phyloP scores from a whole-genome alignment of 1,140 invertebrate species.

The Megalonaias nervosa region DNA sequence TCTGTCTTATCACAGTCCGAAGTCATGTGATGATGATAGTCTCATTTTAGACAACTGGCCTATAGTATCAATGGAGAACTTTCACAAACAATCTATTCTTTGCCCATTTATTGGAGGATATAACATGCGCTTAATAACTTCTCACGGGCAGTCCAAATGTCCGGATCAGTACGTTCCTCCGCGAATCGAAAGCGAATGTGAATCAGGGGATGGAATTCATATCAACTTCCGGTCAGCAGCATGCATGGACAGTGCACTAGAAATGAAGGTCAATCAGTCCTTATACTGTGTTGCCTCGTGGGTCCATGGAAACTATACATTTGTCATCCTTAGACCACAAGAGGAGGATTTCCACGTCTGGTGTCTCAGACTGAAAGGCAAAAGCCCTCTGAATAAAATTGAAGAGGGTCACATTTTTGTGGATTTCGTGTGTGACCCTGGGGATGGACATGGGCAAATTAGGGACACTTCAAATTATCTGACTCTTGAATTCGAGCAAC shows the following conservation, averaged over 20 bases:
- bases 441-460: conserved; percentile 28
- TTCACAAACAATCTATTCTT: conserved; percentile 39
- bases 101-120: conserved; percentile 53
- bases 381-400: conserved; percentile 43
- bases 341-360: conserved; percentile 39
- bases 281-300: conserved; percentile 50
- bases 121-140: conserved; percentile 46
- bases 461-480: conserved; percentile 44
- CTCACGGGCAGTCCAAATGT: conserved; percentile 41
- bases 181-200: conserved; percentile 57
- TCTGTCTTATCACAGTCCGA: conserved; percentile 26
- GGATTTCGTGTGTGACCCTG: conserved; percentile 50
- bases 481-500: conserved; percentile 35
- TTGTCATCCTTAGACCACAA: conserved; percentile 47
- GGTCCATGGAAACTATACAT: conserved; percentile 44
- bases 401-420: conserved; percentile 46
- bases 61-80: conserved; percentile 29
- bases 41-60: conserved; percentile 47
- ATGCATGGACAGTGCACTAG: conserved; percentile 40
- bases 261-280: conserved; percentile 35
- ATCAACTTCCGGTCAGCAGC: conserved; percentile 46
- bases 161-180: conserved; percentile 36
- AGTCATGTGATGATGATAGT: conserved; percentile 35
- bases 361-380: conserved; percentile 41
- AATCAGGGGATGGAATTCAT: conserved; percentile 49